Percentiles rank a stretch among this genome's conserved stretches.
These are phyloP conservation scores for Drosophila monieri DNA, from an alignment of 2,888 invertebrate genomes.

Conservation along the genomic window DNA sequence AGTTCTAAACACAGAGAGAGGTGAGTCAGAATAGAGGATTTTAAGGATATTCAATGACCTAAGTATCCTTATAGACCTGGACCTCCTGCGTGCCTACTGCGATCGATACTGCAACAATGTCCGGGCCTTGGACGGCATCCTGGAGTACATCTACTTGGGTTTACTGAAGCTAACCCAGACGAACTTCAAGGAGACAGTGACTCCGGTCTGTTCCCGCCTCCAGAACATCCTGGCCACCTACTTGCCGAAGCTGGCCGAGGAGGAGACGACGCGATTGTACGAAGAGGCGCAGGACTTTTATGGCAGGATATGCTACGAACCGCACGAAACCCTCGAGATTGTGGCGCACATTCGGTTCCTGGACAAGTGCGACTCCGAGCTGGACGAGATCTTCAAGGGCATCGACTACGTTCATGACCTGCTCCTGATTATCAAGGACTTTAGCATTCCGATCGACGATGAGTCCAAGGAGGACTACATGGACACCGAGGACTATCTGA, in stretches of 20 bases:
- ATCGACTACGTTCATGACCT: constrained; percentile 92
- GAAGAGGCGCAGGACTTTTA: constrained; percentile 85
- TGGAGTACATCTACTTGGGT: constrained; percentile 89
- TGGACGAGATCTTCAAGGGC: constrained; percentile 89
- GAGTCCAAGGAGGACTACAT: constrained; percentile 87
- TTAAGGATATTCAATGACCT: not conserved
- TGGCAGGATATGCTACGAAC: constrained; percentile 87
- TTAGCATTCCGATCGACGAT: constrained; percentile 88
- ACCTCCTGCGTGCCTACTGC: constrained; percentile 88
- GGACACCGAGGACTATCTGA: constrained; percentile 83
- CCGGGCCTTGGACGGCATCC: constrained; percentile 87
- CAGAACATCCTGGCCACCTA: constrained; percentile 87
- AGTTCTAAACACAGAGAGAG: constrained; percentile 87
- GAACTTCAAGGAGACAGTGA: constrained; percentile 89
- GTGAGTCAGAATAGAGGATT: constrained; percentile 46
- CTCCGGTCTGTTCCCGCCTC: constrained; percentile 89
- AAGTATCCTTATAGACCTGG: constrained; percentile 84
- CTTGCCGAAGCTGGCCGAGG: constrained; percentile 89
- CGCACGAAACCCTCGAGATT: constrained; percentile 89
- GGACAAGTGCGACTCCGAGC: constrained; percentile 87
- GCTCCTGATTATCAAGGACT: constrained; percentile 93
- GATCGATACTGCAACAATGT: constrained; percentile 89
- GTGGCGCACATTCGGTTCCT: constrained; percentile 85
- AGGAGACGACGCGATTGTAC: constrained; percentile 84
- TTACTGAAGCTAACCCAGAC: constrained; percentile 88